Evolutionary conservation across 2,888 invertebrate species (phyloP).

Genomic region (Tachina lurida): DNA sequence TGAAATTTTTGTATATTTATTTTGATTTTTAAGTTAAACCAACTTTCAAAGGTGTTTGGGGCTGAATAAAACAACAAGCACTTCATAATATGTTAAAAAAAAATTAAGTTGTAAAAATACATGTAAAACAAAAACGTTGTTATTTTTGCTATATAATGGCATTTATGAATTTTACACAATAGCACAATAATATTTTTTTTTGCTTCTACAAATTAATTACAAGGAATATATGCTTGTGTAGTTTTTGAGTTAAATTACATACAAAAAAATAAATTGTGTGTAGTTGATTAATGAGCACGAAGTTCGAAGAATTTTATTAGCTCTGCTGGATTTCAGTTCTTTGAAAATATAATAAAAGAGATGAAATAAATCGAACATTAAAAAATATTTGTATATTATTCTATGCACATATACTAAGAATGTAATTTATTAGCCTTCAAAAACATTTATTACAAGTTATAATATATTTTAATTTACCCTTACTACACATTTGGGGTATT

Average conservation of each 20-base stretch:
- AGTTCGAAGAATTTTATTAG: too few relatives aligned
- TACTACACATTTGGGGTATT: too few relatives aligned
- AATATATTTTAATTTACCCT: not conserved
- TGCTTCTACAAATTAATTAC: too few relatives aligned
- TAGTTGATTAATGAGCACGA: too few relatives aligned
- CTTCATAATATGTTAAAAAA: not conserved
- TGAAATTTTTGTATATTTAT: not conserved
- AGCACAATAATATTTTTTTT: too few relatives aligned
- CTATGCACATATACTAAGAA: not conserved
- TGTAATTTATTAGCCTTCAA: conserved; percentile 38
- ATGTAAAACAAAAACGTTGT: conserved; percentile 19
- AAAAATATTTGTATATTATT: not conserved
- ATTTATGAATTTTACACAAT: not conserved
- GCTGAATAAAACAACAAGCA: conserved; percentile 9
- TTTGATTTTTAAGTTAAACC: not conserved
- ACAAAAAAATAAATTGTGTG: too few relatives aligned
- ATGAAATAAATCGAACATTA: not conserved
- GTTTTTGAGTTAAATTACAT: too few relatives aligned
- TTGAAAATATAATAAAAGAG: too few relatives aligned
- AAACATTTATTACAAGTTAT: not conserved
- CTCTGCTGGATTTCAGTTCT: too few relatives aligned
- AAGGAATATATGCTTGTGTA: too few relatives aligned
- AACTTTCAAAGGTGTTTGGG: not conserved
- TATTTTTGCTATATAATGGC: conserved; percentile 13
- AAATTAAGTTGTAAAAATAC: not conserved